Evolutionary conservation across 2,888 invertebrate species (phyloP), one percentile per base, ranked within the genome.

Genomic region (Bembecia ichneumoniformis): DNA sequence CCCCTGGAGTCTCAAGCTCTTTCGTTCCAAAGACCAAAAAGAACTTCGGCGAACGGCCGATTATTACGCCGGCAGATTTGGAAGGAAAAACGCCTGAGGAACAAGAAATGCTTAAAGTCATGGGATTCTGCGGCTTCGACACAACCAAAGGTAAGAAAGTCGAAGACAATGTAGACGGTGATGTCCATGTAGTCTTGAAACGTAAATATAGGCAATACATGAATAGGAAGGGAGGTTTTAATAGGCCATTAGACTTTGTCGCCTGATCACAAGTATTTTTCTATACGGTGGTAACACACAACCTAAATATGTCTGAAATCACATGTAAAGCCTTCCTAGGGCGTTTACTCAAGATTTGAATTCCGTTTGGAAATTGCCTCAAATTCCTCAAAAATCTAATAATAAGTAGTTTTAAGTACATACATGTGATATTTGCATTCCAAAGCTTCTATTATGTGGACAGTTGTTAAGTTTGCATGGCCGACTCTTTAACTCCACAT

Each of bases 201-300:
- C 89, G 99, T 64, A 96, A 98, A 84, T 98, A 98, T 78, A 92
- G 98, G 64, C 99, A 99, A 84, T 99, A 99, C 75, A 99, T 99
- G 99, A 99, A 99, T 82, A 91, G 99, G 55, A 97, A 98, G 82
- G 99, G 99, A 56, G 99, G 99, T 50, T 99, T 99, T 83, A 99
- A 99, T 82, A 90, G 99, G 71, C 99, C 99, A 43, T 86, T 99
- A 57, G 99, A 99, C 82, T 97, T 97, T 87, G 97, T 98, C 58
- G 96, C 97, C 58, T 96, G 88, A 67, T 34, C 34, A 16, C 14
- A 40, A 40, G 5, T 13, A 40, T 40, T 40, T 40, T 40, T 40
- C 3, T 10, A 40, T 52, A 81, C 47, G 48, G 52, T 48, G 54
- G 56, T 52, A 17, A 15, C 49, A 36, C 47, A 49, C 51, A 51